Conservation (phyloP, 1,140 invertebrate genomes). For the Mactra quadrangularis region DNA sequence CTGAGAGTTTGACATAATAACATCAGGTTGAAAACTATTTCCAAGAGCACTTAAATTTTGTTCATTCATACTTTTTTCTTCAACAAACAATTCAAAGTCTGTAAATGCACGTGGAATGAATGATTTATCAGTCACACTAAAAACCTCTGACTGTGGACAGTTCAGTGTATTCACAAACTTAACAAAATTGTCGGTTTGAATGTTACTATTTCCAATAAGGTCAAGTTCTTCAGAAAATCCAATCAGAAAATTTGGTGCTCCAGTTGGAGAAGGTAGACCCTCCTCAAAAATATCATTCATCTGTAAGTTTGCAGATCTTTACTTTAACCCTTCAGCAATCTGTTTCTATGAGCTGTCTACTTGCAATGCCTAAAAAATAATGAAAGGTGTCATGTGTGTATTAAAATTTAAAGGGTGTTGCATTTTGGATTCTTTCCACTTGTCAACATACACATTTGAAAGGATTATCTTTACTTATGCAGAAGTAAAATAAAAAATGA, state of each 20-base stretch:
- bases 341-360: background rate
- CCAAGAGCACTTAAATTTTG: background rate
- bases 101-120: slow-evolving; percentile 51
- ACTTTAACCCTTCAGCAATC: background rate
- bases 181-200: background rate
- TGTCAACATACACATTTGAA: background rate
- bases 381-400: background rate
- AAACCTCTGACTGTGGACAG: background rate
- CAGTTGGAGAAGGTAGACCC: slow-evolving; percentile 1
- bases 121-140: slow-evolving; percentile 38
- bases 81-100: slow-evolving; percentile 2
- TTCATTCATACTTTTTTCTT: slow-evolving; percentile 5
- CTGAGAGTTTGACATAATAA: slow-evolving; percentile 47
- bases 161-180: background rate
- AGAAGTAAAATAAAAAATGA: background rate
- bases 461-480: background rate
- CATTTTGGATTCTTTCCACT: background rate
- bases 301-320: background rate
- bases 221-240: slow-evolving; percentile 5
- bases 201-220: slow-evolving; percentile 2
- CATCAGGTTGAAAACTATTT: slow-evolving; percentile 45
- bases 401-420: no score
- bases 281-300: background rate
- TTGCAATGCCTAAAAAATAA: background rate
- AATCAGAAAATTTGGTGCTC: slow-evolving; percentile 40